A percentile compares a stretch with the other conserved stretches of the same genome.
phyloP scores from a whole-genome alignment of 2,888 invertebrate genomes.

The Scaeva pyrastri region DNA sequence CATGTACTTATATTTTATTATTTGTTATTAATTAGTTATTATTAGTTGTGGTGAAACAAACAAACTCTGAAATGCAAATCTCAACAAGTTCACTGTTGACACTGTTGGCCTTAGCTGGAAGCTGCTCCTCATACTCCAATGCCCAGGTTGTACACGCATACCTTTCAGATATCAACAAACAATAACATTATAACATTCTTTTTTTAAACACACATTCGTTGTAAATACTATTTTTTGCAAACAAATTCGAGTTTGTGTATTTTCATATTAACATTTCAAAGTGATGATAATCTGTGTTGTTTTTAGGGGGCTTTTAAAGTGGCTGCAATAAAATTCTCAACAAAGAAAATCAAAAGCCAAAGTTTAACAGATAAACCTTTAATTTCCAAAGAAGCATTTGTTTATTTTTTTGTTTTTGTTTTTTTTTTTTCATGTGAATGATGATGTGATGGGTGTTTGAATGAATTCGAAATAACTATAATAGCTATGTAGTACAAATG shows the following conservation, averaged over 20 bases:
- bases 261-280: not conserved
- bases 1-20: too few species aligned
- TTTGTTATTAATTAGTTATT: too few species aligned
- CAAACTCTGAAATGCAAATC: constrained; percentile 46
- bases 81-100: constrained; percentile 41
- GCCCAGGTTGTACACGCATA: constrained; percentile 65
- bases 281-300: not conserved
- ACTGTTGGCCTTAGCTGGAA: constrained; percentile 55
- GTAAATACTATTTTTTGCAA: constrained; percentile 1
- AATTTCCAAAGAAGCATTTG: not conserved
- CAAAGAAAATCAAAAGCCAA: constrained; percentile 11
- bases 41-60: not conserved
- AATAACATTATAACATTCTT: not conserved
- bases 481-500: too few species aligned
- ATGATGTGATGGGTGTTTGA: not conserved
- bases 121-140: constrained; percentile 40
- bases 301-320: not conserved
- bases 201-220: too few species aligned
- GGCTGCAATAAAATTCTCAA: not conserved
- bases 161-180: not conserved
- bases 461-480: not conserved
- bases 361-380: constrained; percentile 25
- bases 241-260: not conserved
- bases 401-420: not conserved
- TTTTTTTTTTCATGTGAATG: not conserved